These are phyloP conservation scores for Macrosiphum euphorbiae DNA, from an alignment of 2,888 invertebrate genomes.

Conservation along the genomic window DNA sequence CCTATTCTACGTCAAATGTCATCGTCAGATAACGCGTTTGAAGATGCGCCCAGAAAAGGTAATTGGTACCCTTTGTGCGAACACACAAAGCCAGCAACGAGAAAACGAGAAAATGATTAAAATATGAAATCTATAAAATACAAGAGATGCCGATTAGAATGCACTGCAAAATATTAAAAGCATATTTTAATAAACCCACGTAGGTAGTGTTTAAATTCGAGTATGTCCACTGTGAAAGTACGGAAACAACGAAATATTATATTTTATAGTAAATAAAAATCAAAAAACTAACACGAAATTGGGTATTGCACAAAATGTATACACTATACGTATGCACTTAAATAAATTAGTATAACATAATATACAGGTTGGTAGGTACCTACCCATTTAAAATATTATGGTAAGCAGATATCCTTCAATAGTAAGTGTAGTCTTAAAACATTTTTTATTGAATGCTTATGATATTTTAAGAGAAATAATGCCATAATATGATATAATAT, in stretches of 20 bases:
- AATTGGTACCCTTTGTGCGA: constrained; percentile 45
- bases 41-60: constrained; percentile 18
- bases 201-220: neutral
- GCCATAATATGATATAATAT: neutral
- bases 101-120: neutral
- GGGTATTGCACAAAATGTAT: neutral
- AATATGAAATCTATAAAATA: neutral
- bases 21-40: constrained; percentile 48
- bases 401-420: neutral
- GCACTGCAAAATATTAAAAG: neutral
- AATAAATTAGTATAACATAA: neutral
- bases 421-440: neutral
- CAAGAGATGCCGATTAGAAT: neutral
- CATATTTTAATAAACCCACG: neutral
- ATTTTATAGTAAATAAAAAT: neutral
- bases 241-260: neutral
- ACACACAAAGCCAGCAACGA: constrained; percentile 1
- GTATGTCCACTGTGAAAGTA: neutral
- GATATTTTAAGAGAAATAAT: neutral
- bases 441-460: neutral
- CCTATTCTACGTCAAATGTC: constrained; percentile 28
- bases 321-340: neutral
- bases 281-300: neutral
- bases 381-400: neutral
- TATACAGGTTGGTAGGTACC: neutral